Evolutionary conservation across 2,888 invertebrate genomes (phyloP).

Genomic region (Sphinx pinastri): DNA sequence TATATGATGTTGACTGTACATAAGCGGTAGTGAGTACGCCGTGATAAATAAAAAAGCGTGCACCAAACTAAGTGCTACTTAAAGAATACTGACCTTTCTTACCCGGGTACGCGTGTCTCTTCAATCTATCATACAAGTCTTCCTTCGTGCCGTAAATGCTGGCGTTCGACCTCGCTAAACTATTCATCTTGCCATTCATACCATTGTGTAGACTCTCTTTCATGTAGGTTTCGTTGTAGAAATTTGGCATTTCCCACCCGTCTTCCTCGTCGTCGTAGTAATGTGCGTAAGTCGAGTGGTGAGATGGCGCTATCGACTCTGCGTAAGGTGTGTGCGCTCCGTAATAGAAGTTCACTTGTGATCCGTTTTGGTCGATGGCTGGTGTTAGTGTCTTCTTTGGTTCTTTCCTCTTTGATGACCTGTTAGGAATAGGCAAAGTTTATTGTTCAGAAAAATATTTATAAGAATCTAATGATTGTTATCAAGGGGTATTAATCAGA

Average conservation of each 20-base stretch:
- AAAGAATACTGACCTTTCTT: slow-evolving; percentile 92
- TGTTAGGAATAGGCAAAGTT: slow-evolving; percentile 48
- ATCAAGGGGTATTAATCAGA: too few species aligned
- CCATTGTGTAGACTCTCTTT: slow-evolving; percentile 95
- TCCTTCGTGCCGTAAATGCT: slow-evolving; percentile 98
- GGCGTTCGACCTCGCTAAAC: slow-evolving; percentile 95
- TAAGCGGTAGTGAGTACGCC: slow-evolving; percentile 1
- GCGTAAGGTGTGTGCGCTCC: slow-evolving; percentile 97
- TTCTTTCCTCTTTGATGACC: slow-evolving; percentile 94
- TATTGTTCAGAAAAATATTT: background rate
- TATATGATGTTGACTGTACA: background rate
- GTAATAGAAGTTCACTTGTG: slow-evolving; percentile 98
- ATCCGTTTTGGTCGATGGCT: slow-evolving; percentile 95
- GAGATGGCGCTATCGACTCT: slow-evolving; percentile 97
- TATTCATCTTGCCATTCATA: slow-evolving; percentile 94
- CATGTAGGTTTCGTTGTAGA: slow-evolving; percentile 98
- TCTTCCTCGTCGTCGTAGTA: slow-evolving; percentile 98
- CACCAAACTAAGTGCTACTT: slow-evolving; percentile 72
- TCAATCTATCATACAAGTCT: slow-evolving; percentile 96
- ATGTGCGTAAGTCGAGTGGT: slow-evolving; percentile 97
- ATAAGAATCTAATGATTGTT: too few species aligned
- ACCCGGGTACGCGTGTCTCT: slow-evolving; percentile 96
- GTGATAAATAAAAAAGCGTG: slow-evolving; percentile 51
- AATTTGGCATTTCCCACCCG: slow-evolving; percentile 99
- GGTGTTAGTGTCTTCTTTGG: slow-evolving; percentile 95